These are phyloP conservation scores for Melanerpes formicivorus DNA, from an alignment of 2,113 vertebrate species.

Conservation along the genomic window DNA sequence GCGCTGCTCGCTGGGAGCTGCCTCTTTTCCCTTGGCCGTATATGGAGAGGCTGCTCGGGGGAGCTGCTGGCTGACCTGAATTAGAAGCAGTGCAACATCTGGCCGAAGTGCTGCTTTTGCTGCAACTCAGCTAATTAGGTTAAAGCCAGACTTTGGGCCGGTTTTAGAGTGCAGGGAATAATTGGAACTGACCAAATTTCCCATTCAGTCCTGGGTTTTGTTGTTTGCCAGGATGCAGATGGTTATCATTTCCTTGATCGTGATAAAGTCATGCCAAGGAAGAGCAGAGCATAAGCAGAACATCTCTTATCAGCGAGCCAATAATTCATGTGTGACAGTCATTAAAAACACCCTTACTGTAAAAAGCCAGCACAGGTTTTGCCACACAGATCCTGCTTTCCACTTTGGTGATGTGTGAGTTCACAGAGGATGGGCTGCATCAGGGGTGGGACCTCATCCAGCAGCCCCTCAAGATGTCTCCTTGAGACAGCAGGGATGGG, in stretches of 20 bases:
- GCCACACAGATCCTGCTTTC: background rate
- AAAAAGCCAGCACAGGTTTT: background rate
- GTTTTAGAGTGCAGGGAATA: background rate
- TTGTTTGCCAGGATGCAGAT: background rate
- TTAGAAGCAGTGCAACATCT: conserved; percentile 19
- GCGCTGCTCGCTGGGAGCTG: background rate
- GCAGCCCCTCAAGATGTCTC: background rate
- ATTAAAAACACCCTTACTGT: background rate
- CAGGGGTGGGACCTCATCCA: background rate
- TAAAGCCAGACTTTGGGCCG: background rate
- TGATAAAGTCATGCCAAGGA: background rate
- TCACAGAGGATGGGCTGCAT: rapidly evolving
- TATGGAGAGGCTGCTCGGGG: conserved; percentile 56
- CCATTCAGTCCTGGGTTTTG: background rate
- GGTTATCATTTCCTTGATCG: background rate
- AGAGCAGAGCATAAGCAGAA: background rate
- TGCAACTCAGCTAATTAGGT: background rate
- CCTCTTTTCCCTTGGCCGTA: conserved; percentile 43
- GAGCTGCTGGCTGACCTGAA: background rate
- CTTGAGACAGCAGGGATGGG: rapidly evolving
- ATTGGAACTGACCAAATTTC: background rate
- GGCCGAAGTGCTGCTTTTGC: background rate
- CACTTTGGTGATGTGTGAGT: background rate
- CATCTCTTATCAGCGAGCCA: background rate
- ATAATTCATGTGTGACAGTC: background rate